Base-by-base conservation (phyloP, 2,113 vertebrate genomes). In the Thamnaconus septentrionalis region DNA sequence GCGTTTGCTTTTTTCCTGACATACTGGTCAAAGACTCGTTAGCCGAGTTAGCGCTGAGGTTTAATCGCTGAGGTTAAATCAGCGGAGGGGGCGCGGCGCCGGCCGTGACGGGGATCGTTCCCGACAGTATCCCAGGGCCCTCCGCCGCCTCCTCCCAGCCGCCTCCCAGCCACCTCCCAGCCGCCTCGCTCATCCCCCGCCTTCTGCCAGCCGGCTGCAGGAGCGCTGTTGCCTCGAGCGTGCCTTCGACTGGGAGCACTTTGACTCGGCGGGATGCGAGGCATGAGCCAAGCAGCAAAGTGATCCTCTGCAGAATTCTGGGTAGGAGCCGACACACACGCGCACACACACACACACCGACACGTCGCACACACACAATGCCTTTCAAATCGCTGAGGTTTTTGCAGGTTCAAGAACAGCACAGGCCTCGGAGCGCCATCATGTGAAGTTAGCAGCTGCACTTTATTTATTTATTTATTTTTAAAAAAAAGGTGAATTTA, bases 11-110 rank as follows among this genome's bases (percentile, higher is more conserved):
- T 59, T 56, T 50, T 76, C 61, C 59, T 66, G 62, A 44, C 9
- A 39, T 78, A 73, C 75, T 86, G 79, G 87, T 88, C 88, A 84
- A 87, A 88, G 79, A 76, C 72, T 80, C 58, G 62, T 86, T 80
- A 81, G 85, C 56, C 54, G 73, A 80, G 78, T 84, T 82, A 67
- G 66, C 57, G 73, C 54, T 46, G 67, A 70, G 83, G 79, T 81
- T 79, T 61, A 58, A 58, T 76, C 52, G 52, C 43, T 42, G n/a
- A 64, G 62, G 59, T 60, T 51, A 79, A 88, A 87, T 82, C 77
- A 82, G 69, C 66, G 67, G 74, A 69, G 61, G 18, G 18, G 18
- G 18, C 18, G 18, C 18, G 18, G 18, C 18, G 18, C 56, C 46
- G 64, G 62, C 56, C 10, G 7, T 83, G 76, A 86, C 65, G 69